Conservation (phyloP, 1,140 invertebrate genomes). For the Euwallacea fornicatus region DNA sequence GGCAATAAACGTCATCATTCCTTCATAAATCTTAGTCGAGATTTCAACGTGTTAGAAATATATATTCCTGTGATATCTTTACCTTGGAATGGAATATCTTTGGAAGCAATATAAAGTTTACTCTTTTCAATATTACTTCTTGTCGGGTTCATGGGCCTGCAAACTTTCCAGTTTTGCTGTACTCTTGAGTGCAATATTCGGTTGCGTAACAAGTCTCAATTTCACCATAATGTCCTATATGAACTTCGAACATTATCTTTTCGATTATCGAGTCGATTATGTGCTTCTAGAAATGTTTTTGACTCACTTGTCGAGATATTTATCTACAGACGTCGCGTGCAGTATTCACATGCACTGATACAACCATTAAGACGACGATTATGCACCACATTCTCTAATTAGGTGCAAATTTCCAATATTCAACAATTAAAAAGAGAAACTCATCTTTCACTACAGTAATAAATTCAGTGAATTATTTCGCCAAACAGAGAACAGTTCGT, state of each 20-base stretch:
- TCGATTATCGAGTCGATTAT: neutral
- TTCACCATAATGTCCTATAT: neutral
- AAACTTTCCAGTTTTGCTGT: neutral
- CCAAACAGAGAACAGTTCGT: neutral
- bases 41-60: no score
- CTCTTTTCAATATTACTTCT: no score
- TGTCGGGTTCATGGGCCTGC: neutral
- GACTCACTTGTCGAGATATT: neutral
- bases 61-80: no score
- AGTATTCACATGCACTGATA: neutral
- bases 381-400: constrained; percentile 5
- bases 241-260: neutral
- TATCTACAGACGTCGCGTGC: neutral
- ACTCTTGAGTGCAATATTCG: neutral
- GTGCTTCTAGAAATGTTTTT: neutral
- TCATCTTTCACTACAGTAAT: constrained; percentile 7
- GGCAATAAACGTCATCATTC: no score
- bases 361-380: no score
- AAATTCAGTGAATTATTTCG: neutral
- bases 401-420: neutral
- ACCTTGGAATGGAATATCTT: no score
- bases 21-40: no score
- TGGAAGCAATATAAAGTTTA: no score
- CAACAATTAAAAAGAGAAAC: constrained; percentile 13
- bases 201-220: neutral